Conservation (phyloP, 2,797 vertebrate species). For the Clangula hyemalis region DNA sequence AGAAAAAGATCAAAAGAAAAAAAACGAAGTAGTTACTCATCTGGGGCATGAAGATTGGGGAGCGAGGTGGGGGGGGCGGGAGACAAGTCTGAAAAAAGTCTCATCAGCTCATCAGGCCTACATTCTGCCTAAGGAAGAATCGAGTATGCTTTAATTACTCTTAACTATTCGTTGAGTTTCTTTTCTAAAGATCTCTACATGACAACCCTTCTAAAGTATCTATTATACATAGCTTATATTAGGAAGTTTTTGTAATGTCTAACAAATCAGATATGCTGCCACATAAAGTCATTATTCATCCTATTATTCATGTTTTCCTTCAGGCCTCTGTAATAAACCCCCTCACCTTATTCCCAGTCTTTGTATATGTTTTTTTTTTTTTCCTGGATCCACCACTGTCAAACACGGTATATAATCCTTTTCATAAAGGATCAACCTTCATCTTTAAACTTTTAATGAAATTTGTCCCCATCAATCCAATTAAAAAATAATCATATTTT, state of each 20-base stretch:
- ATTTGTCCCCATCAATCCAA: neutral
- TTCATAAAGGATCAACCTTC: neutral
- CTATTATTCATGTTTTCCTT: neutral
- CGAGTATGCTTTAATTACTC: neutral
- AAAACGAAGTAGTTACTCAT: neutral
- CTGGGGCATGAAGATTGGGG: neutral
- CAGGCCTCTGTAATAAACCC: neutral
- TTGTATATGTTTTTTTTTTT: neutral
- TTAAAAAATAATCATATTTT: neutral
- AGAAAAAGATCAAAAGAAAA: neutral
- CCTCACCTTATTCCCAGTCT: accelerated
- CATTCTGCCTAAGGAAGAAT: neutral
- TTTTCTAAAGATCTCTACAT: neutral
- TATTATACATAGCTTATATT: neutral
- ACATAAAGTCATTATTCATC: neutral
- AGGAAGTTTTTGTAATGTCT: neutral
- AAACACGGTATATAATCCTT: neutral
- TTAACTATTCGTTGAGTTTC: neutral
- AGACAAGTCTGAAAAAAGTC: neutral
- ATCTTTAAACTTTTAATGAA: neutral
- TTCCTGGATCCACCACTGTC: neutral
- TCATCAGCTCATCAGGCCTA: neutral
- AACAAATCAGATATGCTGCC: neutral
- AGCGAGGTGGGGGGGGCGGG: too few relatives aligned
- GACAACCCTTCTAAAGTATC: neutral